Percentiles rank a stretch among this genome's conserved stretches.
Conservation (phyloP, 2,797 vertebrate species). For the Hemitrygon akajei region DNA sequence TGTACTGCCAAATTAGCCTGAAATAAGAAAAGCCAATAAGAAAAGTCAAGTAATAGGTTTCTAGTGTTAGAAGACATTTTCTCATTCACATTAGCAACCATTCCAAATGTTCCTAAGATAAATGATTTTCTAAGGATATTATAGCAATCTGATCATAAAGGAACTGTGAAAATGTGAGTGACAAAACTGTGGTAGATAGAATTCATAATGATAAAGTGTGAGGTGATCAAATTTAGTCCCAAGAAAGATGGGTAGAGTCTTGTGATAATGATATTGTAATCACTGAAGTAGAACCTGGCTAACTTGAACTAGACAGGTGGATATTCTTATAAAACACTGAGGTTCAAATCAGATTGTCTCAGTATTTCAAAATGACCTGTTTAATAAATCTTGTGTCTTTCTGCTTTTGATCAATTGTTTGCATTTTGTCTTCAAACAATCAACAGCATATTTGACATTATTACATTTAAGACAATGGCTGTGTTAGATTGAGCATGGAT, state of each 20-base stretch:
- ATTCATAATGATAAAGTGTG: background rate
- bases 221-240: background rate
- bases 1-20: constrained; percentile 62
- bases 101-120: background rate
- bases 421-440: too few species aligned
- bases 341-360: too few species aligned
- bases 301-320: too few species aligned
- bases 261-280: background rate
- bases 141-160: background rate
- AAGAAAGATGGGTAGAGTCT: background rate
- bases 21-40: background rate
- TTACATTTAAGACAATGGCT: too few species aligned
- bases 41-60: background rate
- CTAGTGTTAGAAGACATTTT: background rate
- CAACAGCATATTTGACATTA: too few species aligned
- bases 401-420: too few species aligned
- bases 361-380: too few species aligned
- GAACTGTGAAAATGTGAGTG: background rate
- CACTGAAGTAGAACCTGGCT: background rate
- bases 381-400: too few species aligned
- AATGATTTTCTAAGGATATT: background rate
- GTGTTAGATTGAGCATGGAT: too few species aligned
- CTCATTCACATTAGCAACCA: background rate
- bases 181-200: background rate
- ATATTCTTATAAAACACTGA: too few species aligned